Conservation (phyloP, 2,888 invertebrate genomes). For the Anoplius nigerrimus region DNA sequence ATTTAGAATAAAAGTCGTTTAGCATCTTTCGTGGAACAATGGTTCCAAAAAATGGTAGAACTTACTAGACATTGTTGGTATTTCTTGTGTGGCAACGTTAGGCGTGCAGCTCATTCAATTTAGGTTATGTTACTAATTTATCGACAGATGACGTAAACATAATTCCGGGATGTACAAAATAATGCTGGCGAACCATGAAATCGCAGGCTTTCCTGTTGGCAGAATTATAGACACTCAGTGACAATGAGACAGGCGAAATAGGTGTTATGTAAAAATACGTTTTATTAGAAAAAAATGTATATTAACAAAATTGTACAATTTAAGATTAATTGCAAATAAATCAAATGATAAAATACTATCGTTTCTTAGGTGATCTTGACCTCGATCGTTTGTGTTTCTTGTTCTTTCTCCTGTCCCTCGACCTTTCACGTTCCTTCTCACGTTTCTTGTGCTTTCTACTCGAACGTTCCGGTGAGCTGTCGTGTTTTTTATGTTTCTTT, state of each 20-base stretch:
- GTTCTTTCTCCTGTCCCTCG: conserved; percentile 76
- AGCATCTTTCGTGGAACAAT: no score
- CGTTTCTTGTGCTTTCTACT: conserved; percentile 78
- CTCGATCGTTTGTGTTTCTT: conserved; percentile 56
- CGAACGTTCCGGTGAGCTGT: conserved; percentile 72
- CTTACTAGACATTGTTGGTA: conserved; percentile 63
- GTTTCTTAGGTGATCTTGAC: conserved; percentile 43
- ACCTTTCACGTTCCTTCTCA: conserved; percentile 79
- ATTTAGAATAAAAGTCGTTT: no score
- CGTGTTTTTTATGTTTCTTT: conserved; percentile 69
- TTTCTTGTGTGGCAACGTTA: conserved; percentile 42
- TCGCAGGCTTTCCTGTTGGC: no score
- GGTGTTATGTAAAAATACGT: conserved; percentile 53
- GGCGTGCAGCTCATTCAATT: conserved; percentile 46
- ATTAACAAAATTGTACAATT: conserved; percentile 46
- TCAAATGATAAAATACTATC: conserved; percentile 41
- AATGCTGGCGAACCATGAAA: background rate
- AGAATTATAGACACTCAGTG: no score
- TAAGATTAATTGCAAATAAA: conserved; percentile 36
- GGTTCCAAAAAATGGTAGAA: conserved; percentile 6
- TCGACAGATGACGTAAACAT: conserved; percentile 28
- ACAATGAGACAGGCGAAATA: background rate
- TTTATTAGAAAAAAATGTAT: conserved; percentile 57
- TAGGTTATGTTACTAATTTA: conserved; percentile 56
- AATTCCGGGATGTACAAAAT: background rate